Percentiles rank a stretch among this genome's conserved stretches.
These are phyloP conservation scores for Xenus cinereus DNA, from an alignment of 2,113 vertebrate genomes.

Conservation along the genomic window DNA sequence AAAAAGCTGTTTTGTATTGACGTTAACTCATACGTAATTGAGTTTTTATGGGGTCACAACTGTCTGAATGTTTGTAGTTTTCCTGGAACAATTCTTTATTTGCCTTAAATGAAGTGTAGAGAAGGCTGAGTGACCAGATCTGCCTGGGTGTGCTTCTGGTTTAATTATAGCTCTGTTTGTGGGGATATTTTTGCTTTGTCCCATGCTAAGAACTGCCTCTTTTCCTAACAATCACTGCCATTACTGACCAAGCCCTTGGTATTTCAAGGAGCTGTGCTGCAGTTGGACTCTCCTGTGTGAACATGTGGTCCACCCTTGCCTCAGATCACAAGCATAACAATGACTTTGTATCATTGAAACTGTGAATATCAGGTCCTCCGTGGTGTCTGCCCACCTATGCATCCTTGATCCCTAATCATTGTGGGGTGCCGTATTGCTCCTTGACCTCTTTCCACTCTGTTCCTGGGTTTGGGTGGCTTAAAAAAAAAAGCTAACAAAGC, in stretches of 20 bases:
- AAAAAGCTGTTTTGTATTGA: constrained; percentile 63
- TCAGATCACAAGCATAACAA: not conserved
- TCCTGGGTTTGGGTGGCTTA: not conserved
- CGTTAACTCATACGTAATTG: constrained; percentile 59
- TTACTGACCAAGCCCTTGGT: not conserved
- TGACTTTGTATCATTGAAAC: not conserved
- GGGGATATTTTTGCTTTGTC: constrained; percentile 13
- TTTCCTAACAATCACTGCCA: not conserved
- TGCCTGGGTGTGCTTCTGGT: constrained; percentile 29
- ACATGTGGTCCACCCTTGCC: fast-evolving
- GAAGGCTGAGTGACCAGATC: constrained; percentile 22
- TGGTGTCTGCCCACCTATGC: not conserved
- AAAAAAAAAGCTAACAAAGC: not conserved
- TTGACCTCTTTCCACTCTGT: not conserved
- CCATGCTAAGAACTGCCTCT: not conserved
- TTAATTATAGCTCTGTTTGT: constrained; percentile 50
- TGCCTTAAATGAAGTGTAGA: constrained; percentile 53
- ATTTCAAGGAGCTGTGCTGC: not conserved
- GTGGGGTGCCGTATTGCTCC: not conserved
- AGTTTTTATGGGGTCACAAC: constrained; percentile 64
- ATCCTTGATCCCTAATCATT: not conserved
- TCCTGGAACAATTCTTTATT: constrained; percentile 52
- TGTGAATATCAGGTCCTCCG: not conserved
- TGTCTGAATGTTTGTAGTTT: constrained; percentile 42
- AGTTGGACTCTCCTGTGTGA: not conserved